A percentile compares a stretch with the other conserved stretches of the same genome.
These are phyloP conservation scores for Muschampia staudingeri DNA, from an alignment of 2,888 invertebrate genomes.

Conservation along the genomic window DNA sequence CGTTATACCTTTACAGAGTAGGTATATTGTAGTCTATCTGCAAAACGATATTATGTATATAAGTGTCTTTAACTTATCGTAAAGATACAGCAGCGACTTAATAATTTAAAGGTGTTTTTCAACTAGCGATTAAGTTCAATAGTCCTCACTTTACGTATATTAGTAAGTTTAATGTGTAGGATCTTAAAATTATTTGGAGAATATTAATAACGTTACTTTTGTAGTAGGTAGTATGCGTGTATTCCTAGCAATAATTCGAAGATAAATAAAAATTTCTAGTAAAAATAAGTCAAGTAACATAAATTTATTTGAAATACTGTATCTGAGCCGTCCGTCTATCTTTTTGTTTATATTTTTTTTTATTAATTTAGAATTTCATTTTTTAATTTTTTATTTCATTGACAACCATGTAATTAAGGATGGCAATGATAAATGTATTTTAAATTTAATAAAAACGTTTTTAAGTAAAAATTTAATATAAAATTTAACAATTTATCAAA, in stretches of 20 bases:
- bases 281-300: background rate
- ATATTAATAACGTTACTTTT: no score
- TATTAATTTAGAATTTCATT: background rate
- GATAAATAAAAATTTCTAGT: background rate
- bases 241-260: background rate
- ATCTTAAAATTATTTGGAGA: no score
- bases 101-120: background rate
- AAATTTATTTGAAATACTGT: slow-evolving; percentile 1
- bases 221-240: background rate
- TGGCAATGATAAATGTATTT: background rate
- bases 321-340: background rate
- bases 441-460: background rate
- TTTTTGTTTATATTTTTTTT: background rate
- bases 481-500: background rate
- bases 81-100: no score
- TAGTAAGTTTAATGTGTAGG: no score
- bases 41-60: no score
- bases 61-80: no score
- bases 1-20: no score
- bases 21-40: no score
- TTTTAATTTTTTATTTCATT: background rate
- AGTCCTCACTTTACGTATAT: no score
- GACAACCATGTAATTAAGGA: background rate
- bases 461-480: background rate
- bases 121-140: background rate